These are phyloP conservation scores for Capricornis sumatraensis DNA, from an alignment of 2,113 vertebrate species.

Conservation along the genomic window DNA sequence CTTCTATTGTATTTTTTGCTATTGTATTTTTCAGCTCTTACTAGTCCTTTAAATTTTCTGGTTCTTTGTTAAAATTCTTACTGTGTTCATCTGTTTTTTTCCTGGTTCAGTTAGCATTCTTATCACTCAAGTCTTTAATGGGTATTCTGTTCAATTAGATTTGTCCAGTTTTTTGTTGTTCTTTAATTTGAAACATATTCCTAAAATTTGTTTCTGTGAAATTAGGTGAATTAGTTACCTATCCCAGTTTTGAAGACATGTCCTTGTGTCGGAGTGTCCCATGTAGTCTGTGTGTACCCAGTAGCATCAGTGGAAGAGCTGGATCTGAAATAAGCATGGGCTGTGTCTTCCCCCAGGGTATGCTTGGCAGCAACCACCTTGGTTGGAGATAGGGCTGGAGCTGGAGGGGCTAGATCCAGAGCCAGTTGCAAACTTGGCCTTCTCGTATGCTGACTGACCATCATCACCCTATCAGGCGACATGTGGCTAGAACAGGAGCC, in stretches of 20 bases:
- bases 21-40: background rate
- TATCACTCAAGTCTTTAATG: background rate
- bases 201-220: background rate
- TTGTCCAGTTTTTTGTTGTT: background rate
- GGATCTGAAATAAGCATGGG: background rate
- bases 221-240: background rate
- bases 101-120: background rate
- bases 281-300: background rate
- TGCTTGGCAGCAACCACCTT: background rate
- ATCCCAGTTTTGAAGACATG: background rate
- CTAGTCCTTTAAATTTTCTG: background rate
- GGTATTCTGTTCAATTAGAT: background rate
- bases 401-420: background rate
- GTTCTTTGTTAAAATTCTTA: background rate
- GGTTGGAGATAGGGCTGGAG: background rate
- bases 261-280: background rate
- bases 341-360: background rate
- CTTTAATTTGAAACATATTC: background rate
- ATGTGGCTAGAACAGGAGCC: background rate
- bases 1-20: background rate
- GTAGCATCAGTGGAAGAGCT: background rate
- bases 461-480: background rate
- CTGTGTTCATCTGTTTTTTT: background rate
- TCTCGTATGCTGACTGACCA: background rate
- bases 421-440: background rate